Base-by-base conservation (phyloP, 2,888 invertebrate species). In the Opisthograptis luteolata region DNA sequence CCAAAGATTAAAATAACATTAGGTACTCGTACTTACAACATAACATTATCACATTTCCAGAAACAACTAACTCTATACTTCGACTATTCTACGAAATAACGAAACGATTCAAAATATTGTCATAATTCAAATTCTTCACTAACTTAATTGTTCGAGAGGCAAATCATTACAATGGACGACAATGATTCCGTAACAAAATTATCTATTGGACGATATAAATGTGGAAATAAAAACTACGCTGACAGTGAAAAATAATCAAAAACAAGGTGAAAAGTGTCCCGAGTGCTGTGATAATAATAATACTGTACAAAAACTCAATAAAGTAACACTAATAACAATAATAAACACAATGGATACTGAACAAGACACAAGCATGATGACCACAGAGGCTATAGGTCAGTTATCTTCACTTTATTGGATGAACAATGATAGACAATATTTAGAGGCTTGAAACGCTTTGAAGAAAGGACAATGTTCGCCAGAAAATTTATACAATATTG, bases 341-440 rank as follows among this genome's bases (percentile, higher is more conserved):
- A 36, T 24, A 17, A 9, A 36, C 76, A 82, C 69, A 64, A 87
- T 85, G 86, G 76, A 76, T 58, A 76, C 71, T 55, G 77, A 77
- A 81, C 80, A 79, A 72, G 62, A 77, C 64, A 81, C 79, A 76
- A 79, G 82, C 69, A 81, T 79, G 68, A 76, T 88, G 83, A 79
- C 79, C 53, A 66, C 74, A 61, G 88, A 87, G 66, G 87, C 87
- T 49, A 80, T 89, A 88, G 89, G 89, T 89, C 83, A 87, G 88
- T 88, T 73, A 48, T 56, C 28, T 13, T 17, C 25, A 8, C 15
- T 31, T 19, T 30, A 35, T 51, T 57, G 44, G 61, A 62, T 56
- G 60, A 60, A 66, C 64, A 66, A 62, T 67, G 62, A 68, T 61
- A 20, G 17, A 45, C 24, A 47, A 37, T 12, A 14, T 45, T 40